Conservation (phyloP, 1,140 invertebrate species). For the Zophobas morio region DNA sequence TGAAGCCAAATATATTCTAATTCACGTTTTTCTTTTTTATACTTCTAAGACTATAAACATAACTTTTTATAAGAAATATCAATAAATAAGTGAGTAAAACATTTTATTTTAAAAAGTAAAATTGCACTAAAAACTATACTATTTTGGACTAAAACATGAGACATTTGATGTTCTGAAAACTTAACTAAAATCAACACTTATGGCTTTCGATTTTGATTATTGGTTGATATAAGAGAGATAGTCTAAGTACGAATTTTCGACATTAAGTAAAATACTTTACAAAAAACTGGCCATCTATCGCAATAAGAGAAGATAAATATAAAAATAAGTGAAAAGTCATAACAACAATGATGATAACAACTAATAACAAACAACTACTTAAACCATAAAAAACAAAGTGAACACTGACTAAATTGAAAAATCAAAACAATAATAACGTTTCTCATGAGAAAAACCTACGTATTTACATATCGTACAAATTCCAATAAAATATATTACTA, state of each 20-base stretch:
- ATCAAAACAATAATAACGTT: constrained; percentile 43
- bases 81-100: constrained; percentile 51
- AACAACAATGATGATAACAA: constrained; percentile 58
- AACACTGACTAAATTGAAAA: constrained; percentile 52
- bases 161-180: constrained; percentile 29
- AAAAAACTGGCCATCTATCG: constrained; percentile 55
- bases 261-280: constrained; percentile 47
- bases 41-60: constrained; percentile 50
- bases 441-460: constrained; percentile 42
- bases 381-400: constrained; percentile 58
- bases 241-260: constrained; percentile 43
- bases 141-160: constrained; percentile 39
- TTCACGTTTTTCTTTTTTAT: constrained; percentile 46
- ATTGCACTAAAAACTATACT: constrained; percentile 54
- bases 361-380: constrained; percentile 57
- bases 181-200: constrained; percentile 34
- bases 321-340: constrained; percentile 50
- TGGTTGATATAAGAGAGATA: constrained; percentile 11
- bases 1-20: constrained; percentile 44
- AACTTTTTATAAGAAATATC: constrained; percentile 51
- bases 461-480: constrained; percentile 59
- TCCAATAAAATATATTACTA: constrained; percentile 61
- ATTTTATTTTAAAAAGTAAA: constrained; percentile 52
- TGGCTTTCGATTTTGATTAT: constrained; percentile 37
- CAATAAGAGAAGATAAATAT: constrained; percentile 51